phyloP scores from a whole-genome alignment of 2,797 vertebrate species.

The Capromys pilorides region DNA sequence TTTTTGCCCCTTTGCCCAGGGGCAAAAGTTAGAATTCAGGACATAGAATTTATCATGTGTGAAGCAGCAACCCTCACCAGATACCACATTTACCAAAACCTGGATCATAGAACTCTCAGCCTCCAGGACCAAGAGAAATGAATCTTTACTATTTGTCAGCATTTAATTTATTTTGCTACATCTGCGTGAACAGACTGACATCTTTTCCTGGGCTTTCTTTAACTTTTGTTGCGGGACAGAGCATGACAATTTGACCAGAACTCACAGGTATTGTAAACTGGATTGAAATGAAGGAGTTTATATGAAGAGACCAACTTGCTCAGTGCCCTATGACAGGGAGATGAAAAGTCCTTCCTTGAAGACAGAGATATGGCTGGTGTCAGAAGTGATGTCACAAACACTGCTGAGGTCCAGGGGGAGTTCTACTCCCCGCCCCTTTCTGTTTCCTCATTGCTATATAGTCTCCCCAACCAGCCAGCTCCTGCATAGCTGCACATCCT shows the following conservation, averaged over 20 bases:
- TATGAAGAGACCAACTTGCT: background rate
- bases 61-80: background rate
- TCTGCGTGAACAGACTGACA: background rate
- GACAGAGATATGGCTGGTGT: background rate
- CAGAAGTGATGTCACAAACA: conserved; percentile 61
- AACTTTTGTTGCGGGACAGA: background rate
- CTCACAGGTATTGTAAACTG: background rate
- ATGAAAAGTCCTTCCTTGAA: background rate
- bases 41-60: background rate
- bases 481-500: conserved; percentile 54
- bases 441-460: background rate
- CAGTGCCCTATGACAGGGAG: background rate
- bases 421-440: background rate
- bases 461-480: background rate
- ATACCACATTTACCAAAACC: background rate
- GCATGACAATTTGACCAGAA: background rate
- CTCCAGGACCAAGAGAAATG: background rate
- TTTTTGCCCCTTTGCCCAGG: background rate
- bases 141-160: background rate
- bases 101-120: background rate
- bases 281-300: background rate
- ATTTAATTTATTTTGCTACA: background rate
- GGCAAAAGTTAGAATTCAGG: background rate
- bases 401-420: conserved; percentile 65
- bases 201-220: background rate